These are phyloP conservation scores for Psettodes erumei DNA, from an alignment of 2,113 vertebrate genomes.

Conservation along the genomic window DNA sequence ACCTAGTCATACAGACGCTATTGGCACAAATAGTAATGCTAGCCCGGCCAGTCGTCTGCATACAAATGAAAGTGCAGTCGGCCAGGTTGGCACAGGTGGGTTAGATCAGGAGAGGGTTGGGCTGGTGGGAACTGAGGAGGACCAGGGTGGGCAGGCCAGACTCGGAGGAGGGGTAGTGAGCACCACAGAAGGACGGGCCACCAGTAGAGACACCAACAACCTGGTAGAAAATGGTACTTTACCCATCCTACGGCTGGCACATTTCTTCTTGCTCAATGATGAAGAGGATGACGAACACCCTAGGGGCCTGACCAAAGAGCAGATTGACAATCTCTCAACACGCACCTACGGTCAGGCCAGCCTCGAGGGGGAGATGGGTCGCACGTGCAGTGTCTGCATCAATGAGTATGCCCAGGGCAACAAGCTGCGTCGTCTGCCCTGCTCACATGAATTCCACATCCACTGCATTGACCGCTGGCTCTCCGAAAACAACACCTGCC, in stretches of 20 bases:
- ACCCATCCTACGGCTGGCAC: conserved; percentile 91
- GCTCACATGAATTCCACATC: conserved; percentile 94
- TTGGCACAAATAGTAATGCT: conserved; percentile 47
- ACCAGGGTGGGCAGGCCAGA: conserved; percentile 74
- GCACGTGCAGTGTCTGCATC: conserved; percentile 95
- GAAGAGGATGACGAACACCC: conserved; percentile 88
- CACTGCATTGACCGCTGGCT: conserved; percentile 98
- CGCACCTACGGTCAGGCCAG: conserved; percentile 90
- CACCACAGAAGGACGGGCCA: conserved; percentile 73
- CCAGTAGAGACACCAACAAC: conserved; percentile 86
- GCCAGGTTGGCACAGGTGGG: conserved; percentile 51
- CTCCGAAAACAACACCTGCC: conserved; percentile 96
- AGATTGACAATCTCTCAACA: conserved; percentile 96
- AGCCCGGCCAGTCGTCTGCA: conserved; percentile 62
- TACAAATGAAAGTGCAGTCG: conserved; percentile 53
- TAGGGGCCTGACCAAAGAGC: conserved; percentile 95
- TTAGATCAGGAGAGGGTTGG: conserved; percentile 63
- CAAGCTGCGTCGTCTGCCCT: conserved; percentile 93
- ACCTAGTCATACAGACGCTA: conserved; percentile 65
- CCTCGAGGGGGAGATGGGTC: conserved; percentile 87
- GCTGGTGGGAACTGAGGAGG: conserved; percentile 56
- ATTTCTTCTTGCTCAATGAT: conserved; percentile 94
- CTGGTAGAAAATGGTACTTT: conserved; percentile 90
- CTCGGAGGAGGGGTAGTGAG: conserved; percentile 62
- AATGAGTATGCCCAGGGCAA: conserved; percentile 95